phyloP scores from a whole-genome alignment of 2,888 invertebrate genomes.

The Synanthedon formicaeformis region DNA sequence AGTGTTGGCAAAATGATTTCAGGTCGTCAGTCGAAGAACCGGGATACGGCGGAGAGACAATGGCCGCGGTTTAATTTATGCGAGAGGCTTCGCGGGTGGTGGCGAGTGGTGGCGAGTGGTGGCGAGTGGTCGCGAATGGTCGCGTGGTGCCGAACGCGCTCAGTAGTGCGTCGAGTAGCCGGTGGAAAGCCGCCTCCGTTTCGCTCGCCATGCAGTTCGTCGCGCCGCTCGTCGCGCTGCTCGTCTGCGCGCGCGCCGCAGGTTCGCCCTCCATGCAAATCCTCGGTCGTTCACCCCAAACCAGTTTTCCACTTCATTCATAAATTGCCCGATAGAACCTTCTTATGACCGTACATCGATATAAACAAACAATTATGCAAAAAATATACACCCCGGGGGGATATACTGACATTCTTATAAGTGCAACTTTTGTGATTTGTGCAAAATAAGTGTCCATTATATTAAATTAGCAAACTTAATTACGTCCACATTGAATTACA shows the following conservation, averaged over 20 bases:
- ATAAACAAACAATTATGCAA: not conserved
- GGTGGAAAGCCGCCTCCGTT: conserved; percentile 7
- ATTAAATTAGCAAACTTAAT: no score
- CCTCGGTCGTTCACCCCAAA: conserved; percentile 50
- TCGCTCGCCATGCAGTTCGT: conserved; percentile 19
- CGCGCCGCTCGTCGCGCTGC: conserved; percentile 10
- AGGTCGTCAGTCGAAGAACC: no score
- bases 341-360: no score
- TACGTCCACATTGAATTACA: no score
- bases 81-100: not conserved
- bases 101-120: not conserved
- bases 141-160: not conserved
- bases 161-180: not conserved
- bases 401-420: not conserved
- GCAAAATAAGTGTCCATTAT: no score
- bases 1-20: no score
- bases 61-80: not conserved
- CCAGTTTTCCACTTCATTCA: not conserved
- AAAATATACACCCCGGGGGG: not conserved
- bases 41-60: no score
- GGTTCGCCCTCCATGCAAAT: conserved; percentile 32
- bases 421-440: not conserved
- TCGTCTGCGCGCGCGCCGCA: conserved; percentile 16
- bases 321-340: not conserved
- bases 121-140: not conserved